A percentile compares a stretch with the other conserved stretches of the same genome.
phyloP scores from a whole-genome alignment of 2,888 invertebrate species.

The Rhimphoctona megacephalus region DNA sequence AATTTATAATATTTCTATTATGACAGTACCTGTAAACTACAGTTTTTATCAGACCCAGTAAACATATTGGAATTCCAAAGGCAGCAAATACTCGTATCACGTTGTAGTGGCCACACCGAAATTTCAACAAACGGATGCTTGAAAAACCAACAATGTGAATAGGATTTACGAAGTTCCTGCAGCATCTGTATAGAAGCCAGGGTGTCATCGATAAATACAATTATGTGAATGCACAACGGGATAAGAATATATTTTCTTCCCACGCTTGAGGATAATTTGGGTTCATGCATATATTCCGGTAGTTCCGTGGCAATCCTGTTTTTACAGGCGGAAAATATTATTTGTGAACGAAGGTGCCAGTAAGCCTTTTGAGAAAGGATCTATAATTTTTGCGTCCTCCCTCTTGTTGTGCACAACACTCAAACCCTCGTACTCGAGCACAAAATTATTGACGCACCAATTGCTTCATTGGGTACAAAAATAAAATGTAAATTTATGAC shows the following conservation, averaged over 20 bases:
- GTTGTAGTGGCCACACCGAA: slow-evolving; percentile 8
- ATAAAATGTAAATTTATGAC: slow-evolving; percentile 23
- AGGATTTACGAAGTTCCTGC: background rate
- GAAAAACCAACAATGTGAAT: background rate
- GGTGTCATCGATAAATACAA: slow-evolving; percentile 44
- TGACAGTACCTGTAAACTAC: background rate
- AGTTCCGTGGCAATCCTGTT: slow-evolving; percentile 34
- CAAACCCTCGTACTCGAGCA: background rate
- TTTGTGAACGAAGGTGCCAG: slow-evolving; percentile 22
- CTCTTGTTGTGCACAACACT: background rate
- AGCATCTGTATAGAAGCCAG: slow-evolving; percentile 4
- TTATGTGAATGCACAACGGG: slow-evolving; percentile 39
- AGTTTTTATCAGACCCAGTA: background rate
- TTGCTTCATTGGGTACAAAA: background rate
- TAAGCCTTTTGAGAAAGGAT: slow-evolving; percentile 30
- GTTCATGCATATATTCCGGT: slow-evolving; percentile 14
- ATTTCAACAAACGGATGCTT: slow-evolving; percentile 4
- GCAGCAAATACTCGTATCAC: slow-evolving; percentile 17
- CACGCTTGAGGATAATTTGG: slow-evolving; percentile 47
- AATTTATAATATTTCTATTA: background rate
- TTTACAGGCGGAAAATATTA: slow-evolving; percentile 29
- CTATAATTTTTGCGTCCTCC: slow-evolving; percentile 26
- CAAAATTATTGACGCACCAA: slow-evolving; percentile 25
- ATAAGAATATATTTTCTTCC: slow-evolving; percentile 42
- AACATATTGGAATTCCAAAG: background rate